Conservation (phyloP, 2,888 invertebrate species). For the Enchytraeus crypticus region DNA sequence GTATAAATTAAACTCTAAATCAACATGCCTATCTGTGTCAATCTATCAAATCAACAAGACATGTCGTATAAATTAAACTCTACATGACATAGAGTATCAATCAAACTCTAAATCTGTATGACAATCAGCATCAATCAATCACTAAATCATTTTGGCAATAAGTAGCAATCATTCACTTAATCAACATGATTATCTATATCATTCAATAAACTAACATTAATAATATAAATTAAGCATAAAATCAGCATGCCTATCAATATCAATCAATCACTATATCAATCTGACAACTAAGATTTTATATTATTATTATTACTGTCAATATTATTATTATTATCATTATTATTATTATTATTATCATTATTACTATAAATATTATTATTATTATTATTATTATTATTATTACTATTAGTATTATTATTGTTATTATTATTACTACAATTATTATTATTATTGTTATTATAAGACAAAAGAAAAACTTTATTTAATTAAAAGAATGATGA, state of each 20-base stretch:
- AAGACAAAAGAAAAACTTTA: no score
- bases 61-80: not conserved
- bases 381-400: not conserved
- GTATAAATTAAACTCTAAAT: not conserved
- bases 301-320: not conserved
- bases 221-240: no score
- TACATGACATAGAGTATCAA: not conserved
- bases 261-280: no score
- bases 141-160: not conserved
- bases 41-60: not conserved
- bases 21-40: not conserved
- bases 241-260: no score
- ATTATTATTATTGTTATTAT: not conserved
- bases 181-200: no score
- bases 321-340: conserved; percentile 10
- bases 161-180: conserved; percentile 1
- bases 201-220: no score
- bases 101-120: not conserved
- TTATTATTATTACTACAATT: not conserved
- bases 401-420: no score
- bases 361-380: not conserved
- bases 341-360: conserved; percentile 3
- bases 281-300: not conserved
- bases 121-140: no score
- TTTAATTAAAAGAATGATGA: no score